Base-by-base conservation (phyloP, 2,888 invertebrate species). In the Drosophila ustulata region DNA sequence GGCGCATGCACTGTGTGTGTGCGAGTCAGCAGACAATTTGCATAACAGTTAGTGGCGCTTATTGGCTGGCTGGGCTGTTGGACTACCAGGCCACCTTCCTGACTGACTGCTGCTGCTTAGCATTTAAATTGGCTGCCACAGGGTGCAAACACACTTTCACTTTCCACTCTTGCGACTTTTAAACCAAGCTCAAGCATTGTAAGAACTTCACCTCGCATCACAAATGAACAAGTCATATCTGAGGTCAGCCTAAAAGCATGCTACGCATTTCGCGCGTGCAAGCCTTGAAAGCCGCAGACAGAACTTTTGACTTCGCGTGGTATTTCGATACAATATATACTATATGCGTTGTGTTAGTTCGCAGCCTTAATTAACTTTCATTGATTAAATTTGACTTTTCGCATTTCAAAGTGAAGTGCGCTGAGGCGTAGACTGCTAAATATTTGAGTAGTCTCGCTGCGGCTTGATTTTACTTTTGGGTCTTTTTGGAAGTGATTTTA, bases 31-130 rank as follows among this genome's bases (percentile, higher is more conserved):
- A 34, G 32, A 52, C 57, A 82, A 79, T 78, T 82, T 78, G 76
- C 78, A 82, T 82, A 78, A 78, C 78, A 75, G 67, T 82, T 66
- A 64, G 71, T 66, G 49, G 34, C 37, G 61, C 50, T 81, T 77
- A 69, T 78, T 78, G 78, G 65, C 50, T 52, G 64, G 11, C 49
- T 66, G 58, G 8, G 18, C 52, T 52, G 25, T 18, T 2, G 39
- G 7, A 18, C 7, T 41, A 5, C 39, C 18, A 77, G 78, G 59
- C 50, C 45, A 61, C 11, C 3, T 11, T n/a, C 1, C 1, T n/a
- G 39, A n/a, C 53, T 25, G n/a, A 13, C 57, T 57, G 18, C 7
- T 45, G 11, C 76, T 80, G 81, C 51, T 78, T 79, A 75, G 76
- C 76, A 79, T 79, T 71, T 71, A 82, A 79, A 79, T 78, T 73